Evolutionary conservation across 2,888 invertebrate genomes (phyloP).

Genomic region (Tetrapedia diversipes): DNA sequence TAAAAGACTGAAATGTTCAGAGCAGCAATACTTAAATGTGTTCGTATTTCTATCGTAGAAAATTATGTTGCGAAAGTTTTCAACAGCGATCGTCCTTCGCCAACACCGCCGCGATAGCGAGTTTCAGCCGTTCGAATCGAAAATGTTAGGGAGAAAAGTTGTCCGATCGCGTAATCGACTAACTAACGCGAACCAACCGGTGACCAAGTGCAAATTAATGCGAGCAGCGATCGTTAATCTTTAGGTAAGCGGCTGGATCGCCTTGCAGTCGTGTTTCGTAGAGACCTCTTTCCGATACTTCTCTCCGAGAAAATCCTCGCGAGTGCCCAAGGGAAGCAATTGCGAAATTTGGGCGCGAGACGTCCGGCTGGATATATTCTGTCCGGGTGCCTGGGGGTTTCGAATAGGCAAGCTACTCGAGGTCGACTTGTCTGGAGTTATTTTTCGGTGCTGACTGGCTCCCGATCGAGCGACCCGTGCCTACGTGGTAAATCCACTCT

Average conservation of each 20-base stretch:
- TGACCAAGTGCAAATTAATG: neutral
- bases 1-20: too few relatives aligned
- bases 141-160: constrained; percentile 3
- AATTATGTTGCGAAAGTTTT: too few relatives aligned
- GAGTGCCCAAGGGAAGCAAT: neutral
- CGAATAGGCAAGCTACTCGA: constrained; percentile 11
- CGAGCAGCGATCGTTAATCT: neutral
- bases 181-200: too few relatives aligned
- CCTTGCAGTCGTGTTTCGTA: too few relatives aligned
- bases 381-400: constrained; percentile 10
- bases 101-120: neutral
- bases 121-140: neutral
- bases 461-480: neutral
- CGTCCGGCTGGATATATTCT: constrained; percentile 8
- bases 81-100: constrained; percentile 7
- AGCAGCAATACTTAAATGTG: too few relatives aligned
- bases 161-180: constrained; percentile 9
- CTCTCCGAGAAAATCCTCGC: neutral
- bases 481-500: neutral
- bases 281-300: too few relatives aligned
- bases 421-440: constrained; percentile 4
- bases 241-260: too few relatives aligned
- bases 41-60: too few relatives aligned
- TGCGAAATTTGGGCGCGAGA: constrained; percentile 22
- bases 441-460: neutral